Conservation (phyloP, 2,113 vertebrate genomes). For the Gobius niger region DNA sequence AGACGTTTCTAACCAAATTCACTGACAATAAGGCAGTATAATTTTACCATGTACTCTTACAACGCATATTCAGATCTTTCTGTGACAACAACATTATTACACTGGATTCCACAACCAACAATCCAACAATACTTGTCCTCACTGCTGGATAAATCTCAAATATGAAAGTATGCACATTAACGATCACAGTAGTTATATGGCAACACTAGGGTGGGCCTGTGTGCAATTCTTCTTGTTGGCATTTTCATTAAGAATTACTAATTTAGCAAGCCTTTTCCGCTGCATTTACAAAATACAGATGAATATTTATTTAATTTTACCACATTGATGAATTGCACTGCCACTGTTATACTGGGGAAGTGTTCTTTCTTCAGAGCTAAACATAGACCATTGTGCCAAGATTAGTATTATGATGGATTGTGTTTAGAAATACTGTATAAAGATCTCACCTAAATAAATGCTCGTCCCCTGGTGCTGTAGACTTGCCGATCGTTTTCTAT, state of each 20-base stretch:
- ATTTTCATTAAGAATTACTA: not conserved
- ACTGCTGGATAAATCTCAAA: too few species aligned
- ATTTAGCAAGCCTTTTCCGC: not conserved
- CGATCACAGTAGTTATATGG: not conserved
- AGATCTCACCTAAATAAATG: not conserved
- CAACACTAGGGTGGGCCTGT: not conserved
- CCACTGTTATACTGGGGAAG: not conserved
- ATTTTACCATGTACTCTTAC: too few species aligned
- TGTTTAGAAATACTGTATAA: not conserved
- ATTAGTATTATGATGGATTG: not conserved
- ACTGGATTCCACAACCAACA: too few species aligned
- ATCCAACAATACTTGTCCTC: too few species aligned
- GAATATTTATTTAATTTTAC: slow-evolving; percentile 1
- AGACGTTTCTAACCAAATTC: too few species aligned
- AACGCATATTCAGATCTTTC: too few species aligned
- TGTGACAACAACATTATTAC: too few species aligned
- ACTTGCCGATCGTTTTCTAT: not conserved
- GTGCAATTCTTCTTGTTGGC: slow-evolving; percentile 3
- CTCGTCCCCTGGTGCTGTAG: not conserved
- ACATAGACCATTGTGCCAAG: not conserved
- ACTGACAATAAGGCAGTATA: too few species aligned
- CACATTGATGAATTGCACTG: slow-evolving; percentile 1
- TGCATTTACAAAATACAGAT: not conserved
- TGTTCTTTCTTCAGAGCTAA: not conserved
- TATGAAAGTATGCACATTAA: too few species aligned